A percentile compares a stretch with the other conserved stretches of the same genome.
Conservation (phyloP, 2,888 invertebrate genomes). For the Lasioglossum marginatum region DNA sequence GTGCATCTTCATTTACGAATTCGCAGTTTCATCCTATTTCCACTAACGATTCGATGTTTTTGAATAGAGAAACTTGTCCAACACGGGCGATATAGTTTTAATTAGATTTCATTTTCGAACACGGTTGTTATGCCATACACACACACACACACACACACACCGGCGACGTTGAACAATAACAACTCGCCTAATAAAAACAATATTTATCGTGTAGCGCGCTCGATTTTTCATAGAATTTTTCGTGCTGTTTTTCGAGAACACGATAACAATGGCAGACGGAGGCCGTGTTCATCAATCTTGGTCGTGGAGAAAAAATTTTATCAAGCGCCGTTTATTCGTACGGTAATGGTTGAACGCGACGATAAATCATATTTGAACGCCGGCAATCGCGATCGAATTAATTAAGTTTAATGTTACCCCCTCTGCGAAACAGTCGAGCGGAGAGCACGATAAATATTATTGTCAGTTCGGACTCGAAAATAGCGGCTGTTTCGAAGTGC, state of each 20-base stretch:
- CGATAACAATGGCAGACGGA: background rate
- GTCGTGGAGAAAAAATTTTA: background rate
- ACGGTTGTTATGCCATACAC: background rate
- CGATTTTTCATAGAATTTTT: background rate
- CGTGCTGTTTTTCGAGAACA: background rate
- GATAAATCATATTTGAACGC: background rate
- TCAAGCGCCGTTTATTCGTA: background rate
- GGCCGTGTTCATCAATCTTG: slow-evolving; percentile 4
- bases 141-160: background rate
- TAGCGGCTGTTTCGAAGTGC: background rate
- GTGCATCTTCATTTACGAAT: background rate
- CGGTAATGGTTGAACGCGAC: background rate
- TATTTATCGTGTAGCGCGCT: background rate
- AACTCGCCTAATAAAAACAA: background rate
- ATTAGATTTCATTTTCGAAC: background rate
- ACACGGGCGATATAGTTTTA: background rate
- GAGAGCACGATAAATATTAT: background rate
- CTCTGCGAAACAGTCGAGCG: background rate
- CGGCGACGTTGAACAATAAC: background rate
- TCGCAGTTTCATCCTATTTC: background rate
- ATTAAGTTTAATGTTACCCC: background rate
- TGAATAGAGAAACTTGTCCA: background rate
- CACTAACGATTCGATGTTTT: slow-evolving; percentile 6
- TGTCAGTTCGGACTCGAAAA: background rate
- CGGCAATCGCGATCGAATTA: background rate